Conservation (phyloP, 2,888 invertebrate genomes). For the Heliconius sara region DNA sequence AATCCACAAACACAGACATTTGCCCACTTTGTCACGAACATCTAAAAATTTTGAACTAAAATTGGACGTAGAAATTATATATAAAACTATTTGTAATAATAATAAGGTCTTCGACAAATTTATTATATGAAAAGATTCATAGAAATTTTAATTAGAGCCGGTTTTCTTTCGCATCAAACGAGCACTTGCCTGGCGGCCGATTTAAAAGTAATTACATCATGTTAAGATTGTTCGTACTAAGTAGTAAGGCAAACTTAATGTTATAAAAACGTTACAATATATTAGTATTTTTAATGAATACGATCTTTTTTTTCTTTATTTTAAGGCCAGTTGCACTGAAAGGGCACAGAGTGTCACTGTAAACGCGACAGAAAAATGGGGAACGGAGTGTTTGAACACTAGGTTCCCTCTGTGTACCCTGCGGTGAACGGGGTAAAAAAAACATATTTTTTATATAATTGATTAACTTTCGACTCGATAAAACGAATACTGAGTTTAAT, state of each 20-base stretch:
- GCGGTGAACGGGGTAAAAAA: too few species aligned
- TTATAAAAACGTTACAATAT: not conserved
- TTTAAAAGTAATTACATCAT: slow-evolving; percentile 18
- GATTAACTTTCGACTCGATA: too few species aligned
- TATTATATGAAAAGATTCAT: not conserved
- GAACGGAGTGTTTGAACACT: too few species aligned
- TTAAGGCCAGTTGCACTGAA: too few species aligned
- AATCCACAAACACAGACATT: not conserved
- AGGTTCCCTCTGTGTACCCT: too few species aligned
- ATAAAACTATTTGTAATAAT: not conserved
- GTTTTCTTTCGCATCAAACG: slow-evolving; percentile 8
- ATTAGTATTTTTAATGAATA: not conserved
- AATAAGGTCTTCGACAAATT: slow-evolving; percentile 10
- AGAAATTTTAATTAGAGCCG: slow-evolving; percentile 16
- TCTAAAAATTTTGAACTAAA: not conserved
- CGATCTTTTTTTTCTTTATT: not conserved
- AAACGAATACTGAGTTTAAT: too few species aligned
- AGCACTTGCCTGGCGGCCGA: slow-evolving; percentile 20
- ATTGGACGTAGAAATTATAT: not conserved
- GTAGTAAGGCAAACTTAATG: not conserved
- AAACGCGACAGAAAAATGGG: too few species aligned
- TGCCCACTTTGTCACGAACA: not conserved
- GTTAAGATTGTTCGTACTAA: not conserved
- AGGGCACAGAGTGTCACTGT: too few species aligned
- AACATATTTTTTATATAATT: too few species aligned